A percentile compares a stretch with the other conserved stretches of the same genome.
phyloP scores from a whole-genome alignment of 2,113 vertebrate species.

The Serinus canaria region DNA sequence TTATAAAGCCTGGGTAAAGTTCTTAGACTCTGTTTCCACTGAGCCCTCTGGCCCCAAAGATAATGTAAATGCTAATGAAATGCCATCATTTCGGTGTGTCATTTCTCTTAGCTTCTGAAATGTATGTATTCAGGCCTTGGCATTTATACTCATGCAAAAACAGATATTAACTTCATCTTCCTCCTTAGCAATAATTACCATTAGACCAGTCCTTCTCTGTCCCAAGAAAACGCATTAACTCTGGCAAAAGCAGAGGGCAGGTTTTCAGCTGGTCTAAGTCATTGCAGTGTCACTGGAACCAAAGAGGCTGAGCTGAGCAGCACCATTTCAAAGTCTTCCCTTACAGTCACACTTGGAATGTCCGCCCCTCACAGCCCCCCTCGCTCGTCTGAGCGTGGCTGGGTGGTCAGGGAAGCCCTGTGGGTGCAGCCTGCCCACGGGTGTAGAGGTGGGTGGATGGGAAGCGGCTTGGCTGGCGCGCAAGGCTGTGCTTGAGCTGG shows the following conservation, averaged over 20 bases:
- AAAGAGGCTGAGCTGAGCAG: neutral
- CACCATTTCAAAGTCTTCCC: accelerated
- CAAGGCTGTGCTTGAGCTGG: neutral
- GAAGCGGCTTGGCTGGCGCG: accelerated
- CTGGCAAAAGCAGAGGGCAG: neutral
- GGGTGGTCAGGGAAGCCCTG: neutral
- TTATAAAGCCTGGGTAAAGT: neutral
- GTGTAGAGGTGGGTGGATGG: accelerated
- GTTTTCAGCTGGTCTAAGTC: neutral
- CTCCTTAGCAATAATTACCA: neutral
- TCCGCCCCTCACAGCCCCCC: accelerated
- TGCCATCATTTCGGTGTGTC: neutral
- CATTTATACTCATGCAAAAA: neutral
- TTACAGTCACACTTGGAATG: accelerated
- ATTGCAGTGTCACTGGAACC: neutral
- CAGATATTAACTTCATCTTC: neutral
- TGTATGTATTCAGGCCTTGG: neutral
- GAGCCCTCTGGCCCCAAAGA: neutral
- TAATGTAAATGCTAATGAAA: conserved; percentile 33
- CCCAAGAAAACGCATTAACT: neutral
- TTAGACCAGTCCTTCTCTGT: neutral
- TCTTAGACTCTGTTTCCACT: neutral
- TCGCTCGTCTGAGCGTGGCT: accelerated
- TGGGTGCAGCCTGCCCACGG: accelerated
- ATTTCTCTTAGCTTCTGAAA: conserved; percentile 5